Evolutionary conservation across 1,140 invertebrate genomes (phyloP), one percentile per base, ranked within the genome.

Genomic region (Temnothorax longispinosus): DNA sequence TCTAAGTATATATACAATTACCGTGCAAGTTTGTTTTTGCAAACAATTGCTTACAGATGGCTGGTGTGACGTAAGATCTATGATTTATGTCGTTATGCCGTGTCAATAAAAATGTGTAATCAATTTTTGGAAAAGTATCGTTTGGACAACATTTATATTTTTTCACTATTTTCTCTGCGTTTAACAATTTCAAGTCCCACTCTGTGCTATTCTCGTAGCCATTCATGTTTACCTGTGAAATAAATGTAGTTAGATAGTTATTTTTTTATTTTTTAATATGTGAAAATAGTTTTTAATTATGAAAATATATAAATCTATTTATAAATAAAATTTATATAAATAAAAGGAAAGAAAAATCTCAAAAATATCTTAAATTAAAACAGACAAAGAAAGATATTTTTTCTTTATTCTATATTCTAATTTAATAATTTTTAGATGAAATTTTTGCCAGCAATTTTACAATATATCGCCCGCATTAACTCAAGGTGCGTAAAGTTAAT

Each of bases 51-150:
- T 92, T 93, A 96, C 96, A 94, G 35, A 96, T 77, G 35, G 95
- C 94, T 18, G 96, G 96, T 47, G 95, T 94, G 10, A 96, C 74
- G 11, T 95, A 93, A 69, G 93, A 91, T 1, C 94, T 93, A 13
- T 94, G 92, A 60, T 93, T 90, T 58, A 93, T 92, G 5, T 90
- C 91, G 3, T 94, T 89, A 64, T 96, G 94, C 77, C 96, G 94
- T 82, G 94, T 93, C 32, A 96, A 90, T 4, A 89, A 65, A 80
- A 96, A 94, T 18, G 87, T 93, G 11, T 94, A 93, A 13, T 93
- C 90, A 35, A 96, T 84, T 27, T 92, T 94, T 0, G 96, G 96
- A 87, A 95, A 96, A 0, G 95, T 96, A 15, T 94, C 93, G 52
- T 96, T 96, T 3, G 94, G 94, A 87, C 94, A 95, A 58, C 93